Conservation (phyloP, 2,888 invertebrate species). For the Opisthograptis luteolata region DNA sequence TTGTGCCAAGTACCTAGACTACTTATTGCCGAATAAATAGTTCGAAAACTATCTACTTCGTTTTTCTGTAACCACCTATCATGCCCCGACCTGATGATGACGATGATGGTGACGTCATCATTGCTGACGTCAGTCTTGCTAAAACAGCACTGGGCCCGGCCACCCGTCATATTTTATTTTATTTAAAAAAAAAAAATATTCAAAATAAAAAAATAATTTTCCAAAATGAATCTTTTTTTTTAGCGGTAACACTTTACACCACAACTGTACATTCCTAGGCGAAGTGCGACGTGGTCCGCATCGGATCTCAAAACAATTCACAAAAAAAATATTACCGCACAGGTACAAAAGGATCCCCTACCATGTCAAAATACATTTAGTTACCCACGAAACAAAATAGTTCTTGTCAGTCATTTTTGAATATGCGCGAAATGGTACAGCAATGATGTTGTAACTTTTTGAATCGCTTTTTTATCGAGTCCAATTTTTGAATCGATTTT, state of each 20-base stretch:
- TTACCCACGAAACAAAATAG: constrained; percentile 11
- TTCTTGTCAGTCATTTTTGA: constrained; percentile 24
- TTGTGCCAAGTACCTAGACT: too few species aligned
- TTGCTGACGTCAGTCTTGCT: too few species aligned
- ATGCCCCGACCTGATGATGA: too few species aligned
- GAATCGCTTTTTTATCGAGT: constrained; percentile 38
- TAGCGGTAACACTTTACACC: constrained; percentile 28
- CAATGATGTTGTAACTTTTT: constrained; percentile 52
- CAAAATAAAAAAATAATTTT: too few species aligned
- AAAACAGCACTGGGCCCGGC: too few species aligned
- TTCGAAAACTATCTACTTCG: too few species aligned
- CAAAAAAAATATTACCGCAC: constrained; percentile 54
- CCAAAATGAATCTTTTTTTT: constrained; percentile 13
- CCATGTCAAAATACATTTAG: constrained; percentile 51
- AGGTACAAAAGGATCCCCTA: constrained; percentile 58
- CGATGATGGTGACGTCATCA: too few species aligned
- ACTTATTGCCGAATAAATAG: too few species aligned
- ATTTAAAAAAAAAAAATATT: too few species aligned
- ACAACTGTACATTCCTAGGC: constrained; percentile 59
- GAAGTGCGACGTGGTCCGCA: constrained; percentile 33
- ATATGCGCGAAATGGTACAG: constrained; percentile 62
- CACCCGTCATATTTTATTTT: too few species aligned
- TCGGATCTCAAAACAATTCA: constrained; percentile 44
- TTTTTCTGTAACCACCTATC: too few species aligned
- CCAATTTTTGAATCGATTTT: constrained; percentile 22